Percentiles rank a stretch among this genome's conserved stretches.
phyloP scores from a whole-genome alignment of 30 jellyfish, hydroid and myxozoan species.

The Aurelia coerulea region DNA sequence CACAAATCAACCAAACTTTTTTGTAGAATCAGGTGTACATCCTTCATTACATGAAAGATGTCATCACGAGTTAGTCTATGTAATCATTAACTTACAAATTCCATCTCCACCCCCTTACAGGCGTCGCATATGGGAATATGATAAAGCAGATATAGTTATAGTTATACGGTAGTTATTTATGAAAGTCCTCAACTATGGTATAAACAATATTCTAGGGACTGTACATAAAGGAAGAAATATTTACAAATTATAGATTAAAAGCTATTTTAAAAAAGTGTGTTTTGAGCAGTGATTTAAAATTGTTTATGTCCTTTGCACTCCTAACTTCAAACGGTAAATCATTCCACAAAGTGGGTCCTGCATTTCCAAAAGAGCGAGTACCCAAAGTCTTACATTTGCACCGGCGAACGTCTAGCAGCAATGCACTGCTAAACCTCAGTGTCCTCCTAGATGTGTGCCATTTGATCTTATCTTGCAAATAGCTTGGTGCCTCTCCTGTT shows the following conservation, averaged over 20 bases:
- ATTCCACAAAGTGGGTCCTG: slow-evolving; percentile 51
- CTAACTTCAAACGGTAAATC: slow-evolving; percentile 25
- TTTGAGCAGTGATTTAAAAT: slow-evolving; percentile 24
- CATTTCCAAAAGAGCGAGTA: slow-evolving; percentile 15
- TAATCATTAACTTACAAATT: too few species aligned
- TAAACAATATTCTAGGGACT: too few species aligned
- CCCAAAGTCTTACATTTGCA: slow-evolving; percentile 41
- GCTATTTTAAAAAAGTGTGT: slow-evolving; percentile 46
- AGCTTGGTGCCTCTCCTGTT: slow-evolving; percentile 47
- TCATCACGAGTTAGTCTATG: too few species aligned
- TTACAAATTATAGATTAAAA: background rate
- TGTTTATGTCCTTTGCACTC: slow-evolving; percentile 24
- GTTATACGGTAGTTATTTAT: slow-evolving; percentile 40
- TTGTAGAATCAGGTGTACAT: too few species aligned
- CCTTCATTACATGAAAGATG: too few species aligned
- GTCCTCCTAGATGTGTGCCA: slow-evolving; percentile 29
- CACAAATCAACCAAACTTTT: too few species aligned
- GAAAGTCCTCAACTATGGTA: slow-evolving; percentile 19
- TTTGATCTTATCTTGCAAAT: slow-evolving; percentile 52
- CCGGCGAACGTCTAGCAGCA: slow-evolving; percentile 31
- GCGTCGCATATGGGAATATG: too few species aligned
- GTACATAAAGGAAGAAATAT: too few species aligned
- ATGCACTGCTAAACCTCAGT: slow-evolving; percentile 27
- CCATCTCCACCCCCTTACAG: too few species aligned
- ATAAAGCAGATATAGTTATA: too few species aligned